Evolutionary conservation across 2,113 vertebrate species (phyloP).

Genomic region (Dinomys branickii): DNA sequence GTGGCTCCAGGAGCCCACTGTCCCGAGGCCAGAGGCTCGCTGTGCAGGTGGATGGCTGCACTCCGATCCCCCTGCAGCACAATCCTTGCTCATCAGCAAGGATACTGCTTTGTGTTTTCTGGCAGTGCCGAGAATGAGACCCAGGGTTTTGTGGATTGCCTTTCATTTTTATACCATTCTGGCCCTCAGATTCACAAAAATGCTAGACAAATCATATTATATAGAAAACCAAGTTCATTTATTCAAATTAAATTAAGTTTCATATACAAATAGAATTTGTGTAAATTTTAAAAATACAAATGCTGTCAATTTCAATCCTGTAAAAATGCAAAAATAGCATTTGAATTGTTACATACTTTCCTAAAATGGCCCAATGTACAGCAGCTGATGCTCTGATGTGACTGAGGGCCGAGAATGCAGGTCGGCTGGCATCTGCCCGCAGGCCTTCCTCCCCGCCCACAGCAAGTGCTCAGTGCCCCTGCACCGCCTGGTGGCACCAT

Average conservation of each 20-base stretch:
- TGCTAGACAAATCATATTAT: background rate
- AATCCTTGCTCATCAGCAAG: fast-evolving
- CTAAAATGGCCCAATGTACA: constrained; percentile 56
- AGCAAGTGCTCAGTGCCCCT: no score
- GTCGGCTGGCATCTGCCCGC: no score
- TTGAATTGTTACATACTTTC: constrained; percentile 72
- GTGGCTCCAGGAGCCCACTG: background rate
- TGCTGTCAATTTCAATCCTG: constrained; percentile 71
- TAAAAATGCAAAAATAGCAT: constrained; percentile 83
- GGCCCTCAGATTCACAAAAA: background rate
- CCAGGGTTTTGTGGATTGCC: background rate
- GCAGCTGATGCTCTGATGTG: constrained; percentile 4
- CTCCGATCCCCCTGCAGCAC: no score
- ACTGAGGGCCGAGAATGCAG: no score
- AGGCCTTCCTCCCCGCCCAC: background rate
- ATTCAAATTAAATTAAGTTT: constrained; percentile 82
- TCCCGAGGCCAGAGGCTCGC: background rate
- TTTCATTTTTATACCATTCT: background rate
- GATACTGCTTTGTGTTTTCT: background rate
- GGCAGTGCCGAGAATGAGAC: background rate
- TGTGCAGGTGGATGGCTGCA: no score
- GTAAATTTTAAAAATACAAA: constrained; percentile 84
- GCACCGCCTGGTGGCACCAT: no score
- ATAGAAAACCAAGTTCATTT: constrained; percentile 79
- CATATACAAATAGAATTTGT: constrained; percentile 82